Conservation (phyloP, 2,797 vertebrate genomes). For the Phataginus tricuspis region DNA sequence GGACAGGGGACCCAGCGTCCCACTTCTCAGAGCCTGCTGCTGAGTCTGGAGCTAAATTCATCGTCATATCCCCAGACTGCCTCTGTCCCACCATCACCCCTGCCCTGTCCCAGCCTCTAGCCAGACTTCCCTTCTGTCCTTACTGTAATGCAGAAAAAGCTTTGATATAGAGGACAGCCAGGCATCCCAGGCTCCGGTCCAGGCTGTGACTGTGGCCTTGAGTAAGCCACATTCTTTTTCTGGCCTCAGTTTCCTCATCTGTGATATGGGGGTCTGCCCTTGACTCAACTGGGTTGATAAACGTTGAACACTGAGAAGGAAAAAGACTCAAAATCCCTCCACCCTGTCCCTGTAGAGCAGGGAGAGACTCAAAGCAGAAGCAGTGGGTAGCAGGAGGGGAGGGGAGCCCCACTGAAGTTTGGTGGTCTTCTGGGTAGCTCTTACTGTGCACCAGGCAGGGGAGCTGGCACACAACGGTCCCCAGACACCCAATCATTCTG, state of each 20-base stretch:
- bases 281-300: neutral
- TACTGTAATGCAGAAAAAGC: no score
- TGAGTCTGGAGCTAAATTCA: neutral
- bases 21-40: neutral
- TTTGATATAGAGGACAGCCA: neutral
- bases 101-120: neutral
- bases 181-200: neutral
- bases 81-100: rapidly evolving
- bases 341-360: no score
- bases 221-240: neutral
- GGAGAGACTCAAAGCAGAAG: neutral
- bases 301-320: neutral
- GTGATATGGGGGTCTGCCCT: neutral
- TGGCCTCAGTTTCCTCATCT: neutral
- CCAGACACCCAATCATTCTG: neutral
- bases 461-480: rapidly evolving
- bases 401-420: rapidly evolving
- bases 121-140: neutral
- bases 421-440: no score
- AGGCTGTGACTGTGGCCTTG: rapidly evolving
- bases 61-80: neutral
- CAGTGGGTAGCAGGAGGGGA: no score
- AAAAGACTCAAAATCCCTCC: neutral
- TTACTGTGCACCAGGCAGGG: neutral
- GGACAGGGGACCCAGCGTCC: neutral